Conservation (phyloP, 2,113 vertebrate species). For the Ailuropoda melanoleuca region DNA sequence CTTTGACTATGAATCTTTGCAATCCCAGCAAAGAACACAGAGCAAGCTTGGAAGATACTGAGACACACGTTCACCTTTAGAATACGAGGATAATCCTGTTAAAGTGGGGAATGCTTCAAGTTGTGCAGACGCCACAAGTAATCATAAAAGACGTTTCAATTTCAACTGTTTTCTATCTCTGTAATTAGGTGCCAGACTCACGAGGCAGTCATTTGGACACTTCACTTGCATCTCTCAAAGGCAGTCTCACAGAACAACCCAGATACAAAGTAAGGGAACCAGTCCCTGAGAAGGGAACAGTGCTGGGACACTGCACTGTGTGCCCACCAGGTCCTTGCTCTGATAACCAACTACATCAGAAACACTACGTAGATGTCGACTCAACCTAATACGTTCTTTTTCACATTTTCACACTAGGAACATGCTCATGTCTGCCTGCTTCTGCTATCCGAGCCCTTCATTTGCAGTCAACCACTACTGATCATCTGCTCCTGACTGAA, state of each 20-base stretch:
- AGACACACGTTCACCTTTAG: background rate
- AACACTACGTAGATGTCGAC: background rate
- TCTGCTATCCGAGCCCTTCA: background rate
- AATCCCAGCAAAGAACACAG: background rate
- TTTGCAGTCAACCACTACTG: background rate
- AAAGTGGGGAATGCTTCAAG: background rate
- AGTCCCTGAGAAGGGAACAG: background rate
- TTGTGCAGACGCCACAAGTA: background rate
- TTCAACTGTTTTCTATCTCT: background rate
- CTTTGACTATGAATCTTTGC: background rate
- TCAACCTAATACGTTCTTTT: background rate
- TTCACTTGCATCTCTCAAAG: background rate
- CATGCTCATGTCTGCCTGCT: background rate
- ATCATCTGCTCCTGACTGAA: background rate
- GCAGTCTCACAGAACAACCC: background rate
- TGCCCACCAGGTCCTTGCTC: background rate
- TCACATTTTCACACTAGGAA: background rate
- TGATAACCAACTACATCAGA: background rate
- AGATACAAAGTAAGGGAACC: background rate
- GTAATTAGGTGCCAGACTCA: background rate
- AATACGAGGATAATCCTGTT: background rate
- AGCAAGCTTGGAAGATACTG: background rate
- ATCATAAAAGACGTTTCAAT: background rate
- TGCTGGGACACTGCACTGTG: fast-evolving
- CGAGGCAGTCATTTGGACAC: background rate